Base-by-base conservation (phyloP, 2,888 invertebrate genomes). In the Microctonus brassicae region DNA sequence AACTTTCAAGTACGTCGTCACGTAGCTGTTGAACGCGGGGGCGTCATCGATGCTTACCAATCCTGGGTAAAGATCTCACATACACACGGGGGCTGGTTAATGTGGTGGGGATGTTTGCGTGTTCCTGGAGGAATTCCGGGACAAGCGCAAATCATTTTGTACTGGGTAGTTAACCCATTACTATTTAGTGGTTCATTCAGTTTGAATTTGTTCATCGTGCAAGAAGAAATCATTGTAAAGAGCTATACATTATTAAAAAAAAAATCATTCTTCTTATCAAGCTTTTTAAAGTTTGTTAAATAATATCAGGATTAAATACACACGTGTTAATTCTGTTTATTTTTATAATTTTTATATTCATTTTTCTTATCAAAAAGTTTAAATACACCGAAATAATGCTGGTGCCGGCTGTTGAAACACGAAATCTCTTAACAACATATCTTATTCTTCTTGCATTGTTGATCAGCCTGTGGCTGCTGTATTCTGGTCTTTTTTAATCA, bases 401-500 rank as follows among this genome's bases (percentile, higher is more conserved):
- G 64, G 75, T 79, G 61, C 72, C 80, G 52, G 79, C 78, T 17
- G 79, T 82, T 77, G 93, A 93, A 89, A 91, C 92, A 73, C 90
- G 90, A 75, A 93, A 90, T 86, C 90, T 93, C 76, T 89, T 93
- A 82, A 92, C 92, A 83, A 93, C 93, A 78, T 93, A 93, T 84
- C 87, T 92, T 80, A 93, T 93, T 85, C 88, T 93, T 85, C 90
- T 93, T 80, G 88, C 92, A 55, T 89, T 93, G 52, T 88, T 93
- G 69, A 89, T 92, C 80, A 90, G 91, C 70, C 89, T 93, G 65
- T 93, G 93, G 91, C 87, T 92, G 52, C 89, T 93, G 74, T 93
- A 93, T 86, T 90, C 92, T 24, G 92, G 93, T 73, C 80, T 92
- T 68, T 86, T 87, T 75, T 88, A 87, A 84, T 63, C 6, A 76